Evolutionary conservation across 2,113 vertebrate genomes (phyloP).

Genomic region (Entelurus aequoreus): DNA sequence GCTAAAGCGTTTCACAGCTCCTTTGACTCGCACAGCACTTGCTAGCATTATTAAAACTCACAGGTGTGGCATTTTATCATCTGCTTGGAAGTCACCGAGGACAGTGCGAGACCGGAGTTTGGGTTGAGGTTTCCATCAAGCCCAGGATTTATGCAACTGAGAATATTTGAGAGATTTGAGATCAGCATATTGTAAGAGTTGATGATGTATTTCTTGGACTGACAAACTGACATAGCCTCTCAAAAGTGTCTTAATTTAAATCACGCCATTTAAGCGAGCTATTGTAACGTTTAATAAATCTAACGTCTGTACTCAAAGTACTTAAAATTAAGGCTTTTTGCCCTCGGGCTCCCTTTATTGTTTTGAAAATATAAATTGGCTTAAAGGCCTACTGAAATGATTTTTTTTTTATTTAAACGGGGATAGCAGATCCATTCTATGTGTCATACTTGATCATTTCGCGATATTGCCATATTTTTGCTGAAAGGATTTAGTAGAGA

Average conservation of each 20-base stretch:
- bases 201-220: constrained; percentile 41
- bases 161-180: constrained; percentile 62
- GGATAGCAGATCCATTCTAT: too few species aligned
- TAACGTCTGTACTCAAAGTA: too few species aligned
- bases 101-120: constrained; percentile 48
- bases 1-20: constrained; percentile 40
- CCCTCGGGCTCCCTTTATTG: too few species aligned
- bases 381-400: too few species aligned
- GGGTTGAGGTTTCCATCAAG: constrained; percentile 66
- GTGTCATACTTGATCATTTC: too few species aligned
- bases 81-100: constrained; percentile 49
- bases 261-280: constrained; percentile 14
- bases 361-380: too few species aligned
- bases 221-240: too few species aligned
- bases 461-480: too few species aligned
- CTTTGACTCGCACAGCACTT: constrained; percentile 27
- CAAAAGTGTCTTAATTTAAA: constrained; percentile 50
- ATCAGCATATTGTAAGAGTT: constrained; percentile 69
- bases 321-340: too few species aligned
- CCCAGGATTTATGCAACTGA: constrained; percentile 66
- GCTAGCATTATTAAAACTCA: constrained; percentile 48
- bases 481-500: too few species aligned
- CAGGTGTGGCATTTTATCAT: constrained; percentile 60
- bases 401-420: too few species aligned
- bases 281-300: too few species aligned